Evolutionary conservation across 2,797 vertebrate species (phyloP).

Genomic region (Darevskia nairensis): DNA sequence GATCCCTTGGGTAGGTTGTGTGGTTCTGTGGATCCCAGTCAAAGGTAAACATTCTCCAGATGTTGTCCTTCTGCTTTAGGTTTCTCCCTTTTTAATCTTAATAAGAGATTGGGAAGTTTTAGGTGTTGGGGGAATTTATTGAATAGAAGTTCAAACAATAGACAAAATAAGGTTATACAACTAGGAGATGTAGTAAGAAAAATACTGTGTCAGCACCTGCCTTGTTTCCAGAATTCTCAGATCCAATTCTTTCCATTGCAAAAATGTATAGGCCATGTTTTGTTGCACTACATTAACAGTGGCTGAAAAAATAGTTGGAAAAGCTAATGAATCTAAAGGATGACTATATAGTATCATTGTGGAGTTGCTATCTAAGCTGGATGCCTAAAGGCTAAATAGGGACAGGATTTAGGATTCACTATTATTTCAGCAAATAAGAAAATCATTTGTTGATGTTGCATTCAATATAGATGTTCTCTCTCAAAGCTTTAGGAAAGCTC

Average conservation of each 20-base stretch:
- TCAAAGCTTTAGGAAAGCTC: not conserved
- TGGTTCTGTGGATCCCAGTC: too few species aligned
- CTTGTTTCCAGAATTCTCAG: not conserved
- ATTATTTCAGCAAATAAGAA: not conserved
- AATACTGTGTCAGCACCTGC: not conserved
- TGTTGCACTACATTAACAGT: not conserved
- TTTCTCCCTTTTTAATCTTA: not conserved
- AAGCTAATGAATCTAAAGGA: not conserved
- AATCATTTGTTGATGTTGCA: not conserved
- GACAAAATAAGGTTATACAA: not conserved
- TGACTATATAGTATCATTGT: not conserved
- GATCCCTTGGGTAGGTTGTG: too few species aligned
- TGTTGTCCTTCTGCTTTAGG: not conserved
- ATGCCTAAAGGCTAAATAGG: conserved; percentile 8
- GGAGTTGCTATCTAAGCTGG: not conserved
- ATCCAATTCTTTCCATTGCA: not conserved
- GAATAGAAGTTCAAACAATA: not conserved
- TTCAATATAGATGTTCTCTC: not conserved
- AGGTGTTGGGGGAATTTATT: too few species aligned
- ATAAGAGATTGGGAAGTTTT: not conserved
- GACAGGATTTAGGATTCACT: not conserved
- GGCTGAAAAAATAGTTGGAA: not conserved
- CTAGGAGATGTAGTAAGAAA: not conserved
- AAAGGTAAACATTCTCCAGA: not conserved
- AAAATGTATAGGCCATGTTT: not conserved